Conservation (phyloP, 2,113 vertebrate species). For the Marcusenius ussheri region DNA sequence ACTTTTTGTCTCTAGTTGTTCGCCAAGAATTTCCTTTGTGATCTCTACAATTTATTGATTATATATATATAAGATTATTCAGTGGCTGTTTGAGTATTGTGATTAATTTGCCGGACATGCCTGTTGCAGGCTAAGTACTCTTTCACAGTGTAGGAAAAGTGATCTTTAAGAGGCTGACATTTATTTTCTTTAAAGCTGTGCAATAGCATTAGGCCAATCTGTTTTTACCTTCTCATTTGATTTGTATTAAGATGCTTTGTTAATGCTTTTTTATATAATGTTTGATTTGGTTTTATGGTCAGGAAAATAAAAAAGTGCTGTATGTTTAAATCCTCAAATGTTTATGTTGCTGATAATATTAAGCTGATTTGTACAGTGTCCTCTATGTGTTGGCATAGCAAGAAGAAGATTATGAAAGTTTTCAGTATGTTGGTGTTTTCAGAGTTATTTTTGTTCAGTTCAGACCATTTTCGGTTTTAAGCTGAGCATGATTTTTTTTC, state of each 20-base stretch:
- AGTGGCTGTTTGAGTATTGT: slow-evolving; percentile 1
- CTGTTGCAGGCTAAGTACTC: not conserved
- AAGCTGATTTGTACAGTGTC: not conserved
- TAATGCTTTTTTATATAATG: slow-evolving; percentile 8
- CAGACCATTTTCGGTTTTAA: not conserved
- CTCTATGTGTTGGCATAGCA: not conserved
- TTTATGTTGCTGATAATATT: slow-evolving; percentile 5
- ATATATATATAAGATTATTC: not conserved
- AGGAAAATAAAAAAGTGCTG: not conserved
- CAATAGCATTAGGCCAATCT: slow-evolving; percentile 9
- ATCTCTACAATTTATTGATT: not conserved
- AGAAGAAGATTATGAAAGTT: not conserved
- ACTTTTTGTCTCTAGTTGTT: not conserved
- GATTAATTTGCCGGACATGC: not conserved
- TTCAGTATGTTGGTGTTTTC: not conserved
- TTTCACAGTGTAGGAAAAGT: not conserved
- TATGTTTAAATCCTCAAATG: not conserved
- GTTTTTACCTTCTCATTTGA: slow-evolving; percentile 3
- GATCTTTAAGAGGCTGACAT: not conserved
- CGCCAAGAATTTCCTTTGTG: not conserved
- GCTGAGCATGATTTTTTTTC: not conserved
- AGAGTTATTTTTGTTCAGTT: not conserved
- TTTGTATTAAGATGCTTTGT: slow-evolving; percentile 12
- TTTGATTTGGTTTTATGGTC: slow-evolving; percentile 9
- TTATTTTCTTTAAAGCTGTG: slow-evolving; percentile 8